Conservation (phyloP, 2,888 invertebrate genomes). For the Xestia sexstrigata region DNA sequence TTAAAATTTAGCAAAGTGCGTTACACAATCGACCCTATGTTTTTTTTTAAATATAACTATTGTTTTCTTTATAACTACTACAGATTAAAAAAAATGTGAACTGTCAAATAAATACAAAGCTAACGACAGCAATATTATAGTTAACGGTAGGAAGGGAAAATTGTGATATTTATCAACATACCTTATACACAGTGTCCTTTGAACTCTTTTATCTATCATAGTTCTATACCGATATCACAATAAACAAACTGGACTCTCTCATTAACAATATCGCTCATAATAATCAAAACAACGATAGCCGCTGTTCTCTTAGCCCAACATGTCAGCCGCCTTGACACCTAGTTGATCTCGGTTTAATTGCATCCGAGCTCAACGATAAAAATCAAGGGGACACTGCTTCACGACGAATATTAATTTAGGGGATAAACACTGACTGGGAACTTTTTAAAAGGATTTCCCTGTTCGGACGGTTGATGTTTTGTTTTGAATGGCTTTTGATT, state of each 20-base stretch:
- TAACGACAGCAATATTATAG: neutral
- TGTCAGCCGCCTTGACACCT: slow-evolving; percentile 68
- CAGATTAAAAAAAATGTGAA: neutral
- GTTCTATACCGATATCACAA: neutral
- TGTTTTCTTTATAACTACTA: neutral
- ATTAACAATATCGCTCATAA: slow-evolving; percentile 3
- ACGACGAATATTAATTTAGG: slow-evolving; percentile 48
- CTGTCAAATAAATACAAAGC: neutral
- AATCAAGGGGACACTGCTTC: slow-evolving; percentile 55
- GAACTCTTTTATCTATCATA: neutral
- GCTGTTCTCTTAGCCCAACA: slow-evolving; percentile 67
- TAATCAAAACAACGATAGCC: slow-evolving; percentile 12
- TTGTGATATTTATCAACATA: neutral
- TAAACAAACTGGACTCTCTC: neutral
- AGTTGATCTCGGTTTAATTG: slow-evolving; percentile 79
- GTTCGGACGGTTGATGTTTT: slow-evolving; percentile 8
- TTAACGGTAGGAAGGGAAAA: neutral
- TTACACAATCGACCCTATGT: neutral
- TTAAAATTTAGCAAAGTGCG: neutral
- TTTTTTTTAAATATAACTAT: neutral
- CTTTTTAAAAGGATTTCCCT: slow-evolving; percentile 54
- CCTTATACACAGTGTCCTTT: neutral
- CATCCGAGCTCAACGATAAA: slow-evolving; percentile 73
- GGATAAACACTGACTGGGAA: slow-evolving; percentile 40
- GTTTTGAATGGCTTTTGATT: slow-evolving; percentile 16